Evolutionary conservation across 2,888 invertebrate genomes (phyloP).

Genomic region (Drosophila melanocephala): DNA sequence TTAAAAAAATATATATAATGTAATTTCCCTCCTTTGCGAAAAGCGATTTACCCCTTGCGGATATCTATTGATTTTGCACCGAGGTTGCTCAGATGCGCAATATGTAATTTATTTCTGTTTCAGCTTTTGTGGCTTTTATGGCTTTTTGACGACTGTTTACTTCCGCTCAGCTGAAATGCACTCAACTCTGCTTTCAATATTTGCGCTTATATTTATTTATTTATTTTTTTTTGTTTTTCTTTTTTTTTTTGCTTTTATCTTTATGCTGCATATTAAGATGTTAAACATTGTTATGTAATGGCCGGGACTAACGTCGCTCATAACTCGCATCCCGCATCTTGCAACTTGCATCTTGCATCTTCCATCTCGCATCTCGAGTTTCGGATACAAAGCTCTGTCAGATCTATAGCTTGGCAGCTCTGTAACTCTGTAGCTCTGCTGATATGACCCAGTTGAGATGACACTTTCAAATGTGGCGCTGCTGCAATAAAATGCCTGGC

Average conservation of each 20-base stretch:
- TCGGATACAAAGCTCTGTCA: not conserved
- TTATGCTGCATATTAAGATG: slow-evolving; percentile 56
- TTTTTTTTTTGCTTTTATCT: slow-evolving; percentile 27
- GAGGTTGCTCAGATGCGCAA: slow-evolving; percentile 14
- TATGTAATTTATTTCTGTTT: slow-evolving; percentile 1
- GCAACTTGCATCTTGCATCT: not conserved
- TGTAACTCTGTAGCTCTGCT: not conserved
- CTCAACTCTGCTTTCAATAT: slow-evolving; percentile 66
- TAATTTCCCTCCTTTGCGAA: not conserved
- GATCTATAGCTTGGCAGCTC: slow-evolving; percentile 17
- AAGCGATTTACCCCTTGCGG: not conserved
- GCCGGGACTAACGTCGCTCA: not conserved
- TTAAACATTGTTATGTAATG: slow-evolving; percentile 64
- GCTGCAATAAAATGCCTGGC: slow-evolving; percentile 68
- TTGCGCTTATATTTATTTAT: slow-evolving; percentile 47
- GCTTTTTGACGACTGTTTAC: slow-evolving; percentile 31
- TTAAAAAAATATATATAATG: not conserved
- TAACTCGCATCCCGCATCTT: not conserved
- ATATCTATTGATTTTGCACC: not conserved
- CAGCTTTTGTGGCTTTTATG: slow-evolving; percentile 2
- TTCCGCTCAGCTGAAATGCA: slow-evolving; percentile 60
- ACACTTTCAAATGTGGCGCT: slow-evolving; percentile 73
- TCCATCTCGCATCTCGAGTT: not conserved
- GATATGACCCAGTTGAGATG: slow-evolving; percentile 71
- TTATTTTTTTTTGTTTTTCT: not conserved